Base-by-base conservation (phyloP, 2,113 vertebrate genomes). In the Ariopsis seemanni region DNA sequence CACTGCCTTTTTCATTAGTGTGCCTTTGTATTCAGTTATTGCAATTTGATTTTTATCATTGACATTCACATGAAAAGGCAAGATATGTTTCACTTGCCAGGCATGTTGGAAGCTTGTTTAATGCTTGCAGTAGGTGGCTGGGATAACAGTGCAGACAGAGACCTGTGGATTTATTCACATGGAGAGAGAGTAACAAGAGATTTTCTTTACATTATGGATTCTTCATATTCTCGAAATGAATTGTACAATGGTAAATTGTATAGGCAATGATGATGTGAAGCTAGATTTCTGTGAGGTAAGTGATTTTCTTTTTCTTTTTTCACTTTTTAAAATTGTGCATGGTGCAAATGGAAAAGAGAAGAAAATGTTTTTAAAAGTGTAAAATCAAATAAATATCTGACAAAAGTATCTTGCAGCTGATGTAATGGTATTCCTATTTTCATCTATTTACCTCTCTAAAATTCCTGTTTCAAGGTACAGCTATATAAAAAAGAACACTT, bases 41-140 rank as follows among this genome's bases (percentile, higher is more conserved):
- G 90, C 89, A 89, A 90, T 91, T 90, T 91, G 92, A 93, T 92
- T 93, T 93, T 69, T 91, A 94, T 93, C 94, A 86, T 88, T 25
- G 80, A 82, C 85, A 90, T 91, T 83, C 75, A 90, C 78, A 67
- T 94, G 85, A 92, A 94, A 92, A 94, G 92, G 90, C 90, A 89
- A 90, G 91, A 88, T 93, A 91, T 92, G 92, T 91, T 92, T 93
- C 90, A 86, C 79, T 88, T 90, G 85, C 62, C 87, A 25, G 62
- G 67, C 92, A 93, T 91, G 93, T 90, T 90, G 30, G 27, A 55
- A 87, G 89, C 75, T 84, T 84, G 89, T 82, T 86, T 79, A 7
- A 87, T 86, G 90, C 83, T 82, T 87, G 67, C 89, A 89, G 88
- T 91, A 92, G 93, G 91, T 91, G 90, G 85, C 90, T 88, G 88